Base-by-base conservation (phyloP, 2,888 invertebrate species). In the Lasius fuliginosus region DNA sequence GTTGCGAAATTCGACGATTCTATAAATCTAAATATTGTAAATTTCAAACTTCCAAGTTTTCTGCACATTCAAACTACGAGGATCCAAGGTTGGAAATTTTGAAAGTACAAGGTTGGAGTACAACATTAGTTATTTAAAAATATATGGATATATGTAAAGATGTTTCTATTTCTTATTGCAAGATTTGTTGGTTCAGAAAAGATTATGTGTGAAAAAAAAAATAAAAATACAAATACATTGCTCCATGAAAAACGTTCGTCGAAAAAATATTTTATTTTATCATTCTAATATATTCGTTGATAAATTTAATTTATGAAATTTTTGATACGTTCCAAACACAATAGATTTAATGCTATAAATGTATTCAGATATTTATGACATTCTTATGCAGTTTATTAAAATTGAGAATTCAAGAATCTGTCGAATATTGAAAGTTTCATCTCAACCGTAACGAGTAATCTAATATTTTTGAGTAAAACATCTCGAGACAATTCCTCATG, bases 1-100 rank as follows among this genome's bases (percentile, higher is more conserved):
- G 30, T 58, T 33, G n/a, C 30, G 4, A 73, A 46, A 58, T 73
- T 33, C 6, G 46, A 73, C 53, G 11, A 65, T 60, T 49, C 0
- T 30, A 36, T 33, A 46, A 12, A 1, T 73, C 18, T 5, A 73
- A 36, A 36, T 18, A 36, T 79, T 73, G 18, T 81, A 81, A 73
- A 81, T 71, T 73, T 71, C 58, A 23, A 71, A 30, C 79, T 71
- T 42, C 6, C 3, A 12, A 79, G 18, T 71, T 71, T 60, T 40
- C 9, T 15, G n/a, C 9, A 74, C 42, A 11, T 18, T 65, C 30
- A 42, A 69, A 69, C 58, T 69, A 58, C 15, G 33, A 69, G 27
- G 15, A 69, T 68, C 30, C 30, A 11, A 56, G 56, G 6, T 53
- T 69, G 42, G 49, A 49, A 49, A 49, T 49, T 49, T 30, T 23